Base-by-base conservation (phyloP, 1,140 invertebrate genomes). In the Tetramorium alpestre region DNA sequence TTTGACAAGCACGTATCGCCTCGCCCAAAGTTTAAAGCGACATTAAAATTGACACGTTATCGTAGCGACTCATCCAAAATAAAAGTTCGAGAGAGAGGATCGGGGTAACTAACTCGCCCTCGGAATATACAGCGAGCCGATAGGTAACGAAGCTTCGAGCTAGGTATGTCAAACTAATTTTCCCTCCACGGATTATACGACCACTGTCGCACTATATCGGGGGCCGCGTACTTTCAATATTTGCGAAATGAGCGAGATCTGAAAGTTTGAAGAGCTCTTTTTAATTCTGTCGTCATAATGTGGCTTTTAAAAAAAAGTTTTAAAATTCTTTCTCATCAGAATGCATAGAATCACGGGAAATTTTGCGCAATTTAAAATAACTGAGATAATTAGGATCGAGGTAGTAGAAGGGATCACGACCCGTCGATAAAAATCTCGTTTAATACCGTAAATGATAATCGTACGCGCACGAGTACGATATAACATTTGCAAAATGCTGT, bases 161-260 rank as follows among this genome's bases (percentile, higher is more conserved):
- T 62, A 73, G 69, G 44, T 75, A 75, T 49, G 54, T 84, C 80
- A 60, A 73, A 84, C 3, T 60, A 84, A 84, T 84, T 84, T 84
- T 62, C 41, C 41, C 38, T 72, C 13, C 33, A 54, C n/a, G 54
- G 13, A 22, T 60, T 73, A 25, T 62, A 73, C 18, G 38, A 70
- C 18, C 51, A 38, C 51, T 60, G 58, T 13, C 38, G 67, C 67
- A 16, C 51, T 22, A 22, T 49, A 47, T 73, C 56, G 25, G 67
- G 18, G 67, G 51, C 51, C 67, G 70, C 25, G 56, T 84, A 47
- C 54, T 73, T 84, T 75, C 54, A 60, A 49, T 84, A 62, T 84
- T 73, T 75, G 25, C 80, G 69, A 60, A 60, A 82, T 60, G 38
- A 60, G 38, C 38, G 80, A 51, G 44, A 84, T 73, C 41, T 33